These are phyloP conservation scores for Discoglossus pictus DNA, from an alignment of 2,797 vertebrate species.

Conservation along the genomic window DNA sequence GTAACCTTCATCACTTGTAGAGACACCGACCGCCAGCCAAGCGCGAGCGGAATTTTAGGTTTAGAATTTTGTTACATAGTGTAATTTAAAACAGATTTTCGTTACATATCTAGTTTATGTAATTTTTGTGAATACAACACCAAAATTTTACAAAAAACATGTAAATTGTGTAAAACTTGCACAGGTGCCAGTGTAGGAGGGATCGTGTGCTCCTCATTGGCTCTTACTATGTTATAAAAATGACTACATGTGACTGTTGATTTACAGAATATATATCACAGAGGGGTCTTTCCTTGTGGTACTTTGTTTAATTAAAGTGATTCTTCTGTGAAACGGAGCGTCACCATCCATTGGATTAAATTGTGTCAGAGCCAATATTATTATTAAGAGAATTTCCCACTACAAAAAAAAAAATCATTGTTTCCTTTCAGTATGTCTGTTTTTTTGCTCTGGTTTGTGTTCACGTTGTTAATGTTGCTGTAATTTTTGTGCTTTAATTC, in stretches of 20 bases:
- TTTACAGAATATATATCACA: slow-evolving; percentile 73
- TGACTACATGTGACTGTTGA: slow-evolving; percentile 77
- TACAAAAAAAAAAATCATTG: slow-evolving; percentile 61
- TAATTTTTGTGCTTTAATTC: slow-evolving; percentile 94
- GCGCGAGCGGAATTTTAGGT: neutral
- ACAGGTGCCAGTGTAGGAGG: slow-evolving; percentile 65
- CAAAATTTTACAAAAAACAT: slow-evolving; percentile 73
- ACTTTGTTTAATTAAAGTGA: slow-evolving; percentile 80
- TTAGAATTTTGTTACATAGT: slow-evolving; percentile 75
- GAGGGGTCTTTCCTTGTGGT: slow-evolving; percentile 78
- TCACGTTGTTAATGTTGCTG: slow-evolving; percentile 91
- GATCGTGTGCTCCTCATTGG: slow-evolving; percentile 63
- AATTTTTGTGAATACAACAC: slow-evolving; percentile 81
- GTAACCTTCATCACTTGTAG: slow-evolving; percentile 58
- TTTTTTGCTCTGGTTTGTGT: slow-evolving; percentile 85
- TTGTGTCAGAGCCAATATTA: slow-evolving; percentile 69
- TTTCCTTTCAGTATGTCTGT: slow-evolving; percentile 75
- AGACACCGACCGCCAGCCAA: slow-evolving; percentile 55
- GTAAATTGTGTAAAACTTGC: slow-evolving; percentile 81
- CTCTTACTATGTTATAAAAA: slow-evolving; percentile 71
- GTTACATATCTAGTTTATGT: slow-evolving; percentile 78
- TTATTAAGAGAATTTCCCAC: slow-evolving; percentile 60
- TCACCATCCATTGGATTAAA: slow-evolving; percentile 71
- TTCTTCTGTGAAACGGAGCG: slow-evolving; percentile 63
- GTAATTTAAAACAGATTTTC: slow-evolving; percentile 78